A percentile compares a stretch with the other conserved stretches of the same genome.
Conservation (phyloP, 2,797 vertebrate genomes). For the Tympanoctomys barrerae region DNA sequence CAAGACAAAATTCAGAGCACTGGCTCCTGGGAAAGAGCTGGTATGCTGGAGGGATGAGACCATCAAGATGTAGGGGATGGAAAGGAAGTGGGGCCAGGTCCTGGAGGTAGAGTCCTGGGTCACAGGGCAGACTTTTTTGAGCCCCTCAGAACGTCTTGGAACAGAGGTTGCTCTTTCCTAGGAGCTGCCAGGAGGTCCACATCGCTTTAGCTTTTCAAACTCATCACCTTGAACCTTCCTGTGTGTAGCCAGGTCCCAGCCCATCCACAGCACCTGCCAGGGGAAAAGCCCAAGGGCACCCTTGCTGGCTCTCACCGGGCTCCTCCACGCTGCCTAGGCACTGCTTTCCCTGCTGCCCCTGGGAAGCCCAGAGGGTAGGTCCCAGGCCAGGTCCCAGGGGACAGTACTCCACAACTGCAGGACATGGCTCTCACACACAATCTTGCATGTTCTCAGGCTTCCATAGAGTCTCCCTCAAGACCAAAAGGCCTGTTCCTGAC, state of each 20-base stretch:
- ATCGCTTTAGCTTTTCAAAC: not conserved
- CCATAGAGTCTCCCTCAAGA: not conserved
- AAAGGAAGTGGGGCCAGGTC: not conserved
- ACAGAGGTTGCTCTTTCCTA: not conserved
- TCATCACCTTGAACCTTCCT: not conserved
- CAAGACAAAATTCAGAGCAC: not conserved
- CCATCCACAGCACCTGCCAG: not conserved
- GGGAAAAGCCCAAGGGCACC: not conserved
- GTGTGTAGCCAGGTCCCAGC: not conserved
- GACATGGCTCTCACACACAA: not conserved
- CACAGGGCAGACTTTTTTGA: not conserved
- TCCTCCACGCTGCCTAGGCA: not conserved
- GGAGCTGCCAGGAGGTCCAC: not conserved
- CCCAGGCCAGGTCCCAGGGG: not conserved
- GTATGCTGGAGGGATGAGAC: not conserved
- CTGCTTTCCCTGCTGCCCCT: not conserved
- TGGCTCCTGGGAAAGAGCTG: not conserved
- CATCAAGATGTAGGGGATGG: not conserved
- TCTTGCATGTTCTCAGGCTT: constrained; percentile 41
- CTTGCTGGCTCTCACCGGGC: not conserved
- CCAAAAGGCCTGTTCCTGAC: not conserved
- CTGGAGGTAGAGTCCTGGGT: not conserved
- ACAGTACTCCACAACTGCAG: not conserved
- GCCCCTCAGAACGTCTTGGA: not conserved
- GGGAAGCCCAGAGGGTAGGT: not conserved